phyloP scores from a whole-genome alignment of 2,113 vertebrate genomes.

The Neotragus pygmaeus region DNA sequence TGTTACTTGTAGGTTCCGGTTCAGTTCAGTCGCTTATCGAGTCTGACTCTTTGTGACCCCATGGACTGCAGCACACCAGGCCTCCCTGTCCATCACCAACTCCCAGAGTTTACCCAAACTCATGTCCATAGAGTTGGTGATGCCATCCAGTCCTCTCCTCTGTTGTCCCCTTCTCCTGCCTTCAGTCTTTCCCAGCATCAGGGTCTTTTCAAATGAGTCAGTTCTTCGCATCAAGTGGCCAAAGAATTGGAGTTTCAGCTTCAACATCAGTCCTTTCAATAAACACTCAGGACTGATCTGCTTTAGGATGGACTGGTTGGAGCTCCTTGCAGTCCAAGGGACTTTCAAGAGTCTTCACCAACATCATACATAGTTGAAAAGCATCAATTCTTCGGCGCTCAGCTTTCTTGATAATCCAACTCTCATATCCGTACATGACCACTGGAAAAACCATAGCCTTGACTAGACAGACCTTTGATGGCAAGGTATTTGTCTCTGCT shows the following conservation, averaged over 20 bases:
- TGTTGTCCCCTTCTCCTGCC: background rate
- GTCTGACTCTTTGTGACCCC: background rate
- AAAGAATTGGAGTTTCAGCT: background rate
- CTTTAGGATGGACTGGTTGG: background rate
- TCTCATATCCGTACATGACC: background rate
- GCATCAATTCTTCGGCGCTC: rapidly evolving
- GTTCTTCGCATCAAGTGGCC: background rate
- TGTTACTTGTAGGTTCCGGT: background rate
- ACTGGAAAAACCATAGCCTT: background rate
- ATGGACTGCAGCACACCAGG: background rate
- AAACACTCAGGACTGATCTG: background rate
- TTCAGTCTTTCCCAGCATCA: background rate
- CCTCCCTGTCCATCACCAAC: background rate
- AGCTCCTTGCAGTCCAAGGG: background rate
- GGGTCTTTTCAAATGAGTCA: background rate
- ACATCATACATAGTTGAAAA: background rate
- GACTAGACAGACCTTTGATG: background rate
- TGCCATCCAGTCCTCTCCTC: background rate
- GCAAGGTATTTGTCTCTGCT: background rate
- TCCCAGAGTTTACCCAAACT: background rate
- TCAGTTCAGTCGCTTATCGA: background rate
- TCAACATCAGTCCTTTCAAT: background rate
- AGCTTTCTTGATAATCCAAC: background rate
- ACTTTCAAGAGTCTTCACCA: background rate
- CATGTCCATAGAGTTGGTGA: background rate